Evolutionary conservation across 1,140 invertebrate genomes (phyloP).

Genomic region (Coelopa frigida): DNA sequence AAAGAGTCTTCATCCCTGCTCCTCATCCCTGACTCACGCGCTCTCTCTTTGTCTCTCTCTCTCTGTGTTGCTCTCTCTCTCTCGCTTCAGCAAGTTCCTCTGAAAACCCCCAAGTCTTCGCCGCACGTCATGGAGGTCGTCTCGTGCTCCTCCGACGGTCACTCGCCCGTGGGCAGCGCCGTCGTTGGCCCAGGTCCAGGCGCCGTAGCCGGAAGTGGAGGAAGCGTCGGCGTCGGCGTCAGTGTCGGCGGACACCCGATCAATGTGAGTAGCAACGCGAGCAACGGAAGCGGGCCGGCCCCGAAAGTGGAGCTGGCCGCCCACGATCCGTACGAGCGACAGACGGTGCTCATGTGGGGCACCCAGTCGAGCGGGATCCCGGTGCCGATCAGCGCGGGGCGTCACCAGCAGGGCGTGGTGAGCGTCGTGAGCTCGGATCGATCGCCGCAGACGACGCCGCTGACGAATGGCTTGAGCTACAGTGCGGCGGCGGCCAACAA

Average conservation of each 20-base stretch:
- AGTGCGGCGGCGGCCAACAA: constrained; percentile 30
- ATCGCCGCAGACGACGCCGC: constrained; percentile 35
- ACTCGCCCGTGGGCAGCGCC: constrained; percentile 25
- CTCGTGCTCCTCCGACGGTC: constrained; percentile 41
- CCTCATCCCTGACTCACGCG: too few species aligned
- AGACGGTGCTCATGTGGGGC: constrained; percentile 85
- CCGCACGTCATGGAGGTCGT: constrained; percentile 43
- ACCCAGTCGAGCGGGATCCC: constrained; percentile 43
- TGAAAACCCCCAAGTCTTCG: constrained; percentile 43
- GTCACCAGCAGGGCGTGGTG: constrained; percentile 38
- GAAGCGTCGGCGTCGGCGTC: constrained; percentile 20
- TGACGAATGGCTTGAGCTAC: constrained; percentile 25
- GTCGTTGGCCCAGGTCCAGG: constrained; percentile 8
- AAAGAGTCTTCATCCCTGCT: neutral
- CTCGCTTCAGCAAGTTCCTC: constrained; percentile 29
- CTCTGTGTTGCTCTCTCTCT: neutral
- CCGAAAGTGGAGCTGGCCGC: constrained; percentile 42
- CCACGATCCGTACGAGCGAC: constrained; percentile 53
- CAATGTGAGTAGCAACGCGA: constrained; percentile 22
- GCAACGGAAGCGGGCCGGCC: constrained; percentile 43
- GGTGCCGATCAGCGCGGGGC: constrained; percentile 21
- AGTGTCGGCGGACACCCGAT: constrained; percentile 4
- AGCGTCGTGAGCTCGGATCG: constrained; percentile 21
- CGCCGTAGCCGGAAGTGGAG: constrained; percentile 27
- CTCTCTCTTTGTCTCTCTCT: neutral